Evolutionary conservation across 2,113 vertebrate genomes (phyloP).

Genomic region (Onychostoma macrolepis): DNA sequence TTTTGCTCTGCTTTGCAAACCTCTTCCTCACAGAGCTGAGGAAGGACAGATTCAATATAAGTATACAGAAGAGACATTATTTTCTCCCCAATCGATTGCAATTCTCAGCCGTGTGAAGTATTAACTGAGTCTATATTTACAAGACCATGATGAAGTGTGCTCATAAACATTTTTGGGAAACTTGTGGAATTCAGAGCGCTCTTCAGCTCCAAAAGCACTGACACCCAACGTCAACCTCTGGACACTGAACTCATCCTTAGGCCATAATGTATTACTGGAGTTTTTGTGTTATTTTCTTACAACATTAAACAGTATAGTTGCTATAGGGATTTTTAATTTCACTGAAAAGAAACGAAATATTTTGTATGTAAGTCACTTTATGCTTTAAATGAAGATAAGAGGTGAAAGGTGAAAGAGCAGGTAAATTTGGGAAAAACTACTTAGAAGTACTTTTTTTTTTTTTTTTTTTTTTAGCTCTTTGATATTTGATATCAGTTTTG

Average conservation of each 20-base stretch:
- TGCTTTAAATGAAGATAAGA: conserved; percentile 12
- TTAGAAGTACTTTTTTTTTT: background rate
- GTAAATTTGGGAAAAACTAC: background rate
- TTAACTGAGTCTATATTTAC: conserved; percentile 24
- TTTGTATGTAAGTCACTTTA: conserved; percentile 12
- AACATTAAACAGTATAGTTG: background rate
- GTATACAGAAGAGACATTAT: conserved; percentile 18
- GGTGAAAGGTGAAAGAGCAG: conserved; percentile 9
- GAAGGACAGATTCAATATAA: background rate
- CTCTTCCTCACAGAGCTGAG: background rate
- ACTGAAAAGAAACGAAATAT: background rate
- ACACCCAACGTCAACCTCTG: background rate
- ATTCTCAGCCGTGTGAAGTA: conserved; percentile 24
- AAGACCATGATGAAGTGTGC: conserved; percentile 8
- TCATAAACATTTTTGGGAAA: background rate
- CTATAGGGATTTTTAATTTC: background rate
- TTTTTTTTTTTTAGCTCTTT: background rate
- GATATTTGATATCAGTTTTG: background rate
- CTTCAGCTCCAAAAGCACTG: background rate
- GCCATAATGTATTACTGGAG: conserved; percentile 26
- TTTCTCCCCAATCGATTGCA: background rate
- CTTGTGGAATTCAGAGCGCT: background rate
- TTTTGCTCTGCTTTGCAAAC: conserved; percentile 7
- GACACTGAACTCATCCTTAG: background rate
- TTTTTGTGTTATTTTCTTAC: conserved; percentile 1